phyloP scores from a whole-genome alignment of 2,797 vertebrate genomes.

The Arnoldichthys spilopterus region DNA sequence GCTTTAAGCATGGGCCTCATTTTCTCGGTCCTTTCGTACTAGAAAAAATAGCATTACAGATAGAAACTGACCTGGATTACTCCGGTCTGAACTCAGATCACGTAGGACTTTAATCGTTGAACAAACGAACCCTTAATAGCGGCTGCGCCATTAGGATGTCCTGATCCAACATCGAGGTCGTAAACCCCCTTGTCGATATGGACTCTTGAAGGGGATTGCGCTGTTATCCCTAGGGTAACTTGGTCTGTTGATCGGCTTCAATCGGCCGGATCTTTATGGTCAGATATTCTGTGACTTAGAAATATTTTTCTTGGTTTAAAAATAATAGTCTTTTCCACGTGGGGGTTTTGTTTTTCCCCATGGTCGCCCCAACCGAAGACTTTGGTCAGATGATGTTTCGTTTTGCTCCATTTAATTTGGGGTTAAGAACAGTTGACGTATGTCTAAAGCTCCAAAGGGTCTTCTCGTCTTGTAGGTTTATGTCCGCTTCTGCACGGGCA shows the following conservation, averaged over 20 bases:
- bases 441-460: conserved; percentile 77
- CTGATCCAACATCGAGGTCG: conserved; percentile 80
- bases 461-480: conserved; percentile 70
- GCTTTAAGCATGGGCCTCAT: neutral
- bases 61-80: no score
- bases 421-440: neutral
- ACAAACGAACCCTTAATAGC: conserved; percentile 72
- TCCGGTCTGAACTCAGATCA: conserved; percentile 75
- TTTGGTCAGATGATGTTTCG: no score
- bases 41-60: no score
- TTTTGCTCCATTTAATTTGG: neutral
- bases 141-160: conserved; percentile 66
- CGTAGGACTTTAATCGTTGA: conserved; percentile 74
- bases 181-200: conserved; percentile 74
- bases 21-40: no score
- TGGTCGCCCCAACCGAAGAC: conserved; percentile 70
- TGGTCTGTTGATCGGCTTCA: conserved; percentile 64
- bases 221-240: conserved; percentile 81
- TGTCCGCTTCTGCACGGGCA: conserved; percentile 68
- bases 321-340: conserved; percentile 25
- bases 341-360: conserved; percentile 62
- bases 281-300: conserved; percentile 61
- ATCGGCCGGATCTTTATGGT: conserved; percentile 63
- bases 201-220: conserved; percentile 71
- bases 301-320: conserved; percentile 38